phyloP scores from a whole-genome alignment of 2,888 invertebrate species.

The Resseliella maxima region DNA sequence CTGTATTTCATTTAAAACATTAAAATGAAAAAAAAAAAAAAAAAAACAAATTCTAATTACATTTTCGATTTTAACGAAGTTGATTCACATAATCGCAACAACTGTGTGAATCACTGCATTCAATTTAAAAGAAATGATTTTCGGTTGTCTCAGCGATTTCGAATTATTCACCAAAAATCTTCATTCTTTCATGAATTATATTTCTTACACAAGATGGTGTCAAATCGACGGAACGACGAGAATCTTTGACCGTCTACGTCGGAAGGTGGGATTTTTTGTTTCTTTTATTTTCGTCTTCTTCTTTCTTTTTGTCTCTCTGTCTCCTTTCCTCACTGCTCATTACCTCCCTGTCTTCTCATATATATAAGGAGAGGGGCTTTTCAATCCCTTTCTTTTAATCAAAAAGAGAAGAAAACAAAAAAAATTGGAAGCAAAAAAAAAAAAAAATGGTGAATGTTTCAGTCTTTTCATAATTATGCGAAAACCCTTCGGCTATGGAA shows the following conservation, averaged over 20 bases:
- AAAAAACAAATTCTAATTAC: neutral
- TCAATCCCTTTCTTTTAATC: too few species aligned
- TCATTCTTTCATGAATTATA: neutral
- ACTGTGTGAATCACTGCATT: neutral
- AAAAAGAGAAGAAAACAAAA: neutral
- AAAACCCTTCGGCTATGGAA: neutral
- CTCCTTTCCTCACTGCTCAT: too few species aligned
- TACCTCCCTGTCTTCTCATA: too few species aligned
- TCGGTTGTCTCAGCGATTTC: slow-evolving; percentile 8
- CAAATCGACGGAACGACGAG: too few species aligned
- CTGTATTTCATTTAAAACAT: neutral
- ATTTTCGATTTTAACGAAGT: neutral
- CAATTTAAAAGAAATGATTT: neutral
- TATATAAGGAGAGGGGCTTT: too few species aligned
- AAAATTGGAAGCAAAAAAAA: neutral
- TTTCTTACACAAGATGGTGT: too few species aligned
- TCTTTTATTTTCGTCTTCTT: neutral
- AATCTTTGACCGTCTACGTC: neutral
- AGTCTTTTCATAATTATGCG: slow-evolving; percentile 18
- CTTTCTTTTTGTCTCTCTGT: neutral
- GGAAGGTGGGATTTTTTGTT: neutral
- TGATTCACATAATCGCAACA: neutral
- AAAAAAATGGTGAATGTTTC: slow-evolving; percentile 2
- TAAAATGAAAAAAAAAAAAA: neutral
- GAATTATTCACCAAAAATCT: neutral